Conservation (phyloP, 2,888 invertebrate species). For the Patella ulyssiponensis region DNA sequence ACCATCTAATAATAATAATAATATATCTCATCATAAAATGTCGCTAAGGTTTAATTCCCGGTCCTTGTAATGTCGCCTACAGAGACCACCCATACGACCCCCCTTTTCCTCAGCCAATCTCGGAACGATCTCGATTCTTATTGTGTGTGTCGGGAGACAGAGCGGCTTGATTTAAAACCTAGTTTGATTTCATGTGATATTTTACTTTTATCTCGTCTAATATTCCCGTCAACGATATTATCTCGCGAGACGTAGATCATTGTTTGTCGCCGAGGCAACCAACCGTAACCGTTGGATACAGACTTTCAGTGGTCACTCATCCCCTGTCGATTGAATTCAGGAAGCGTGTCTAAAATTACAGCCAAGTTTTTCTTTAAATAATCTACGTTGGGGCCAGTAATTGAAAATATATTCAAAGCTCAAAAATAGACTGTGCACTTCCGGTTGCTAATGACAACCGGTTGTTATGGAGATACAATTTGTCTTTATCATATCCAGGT, state of each 20-base stretch:
- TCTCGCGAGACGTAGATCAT: conserved; percentile 3
- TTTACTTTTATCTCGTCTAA: conserved; percentile 11
- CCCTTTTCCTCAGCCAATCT: not conserved
- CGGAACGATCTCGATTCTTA: not conserved
- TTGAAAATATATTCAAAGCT: not conserved
- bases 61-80: too few relatives aligned
- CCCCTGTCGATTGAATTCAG: not conserved
- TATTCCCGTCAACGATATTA: not conserved
- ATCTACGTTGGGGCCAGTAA: too few relatives aligned
- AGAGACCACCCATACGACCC: not conserved
- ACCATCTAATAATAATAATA: too few relatives aligned
- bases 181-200: not conserved
- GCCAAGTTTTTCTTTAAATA: too few relatives aligned
- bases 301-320: not conserved
- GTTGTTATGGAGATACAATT: conserved; percentile 11
- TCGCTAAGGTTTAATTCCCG: too few relatives aligned
- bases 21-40: too few relatives aligned
- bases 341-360: too few relatives aligned
- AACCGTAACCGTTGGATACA: not conserved
- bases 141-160: not conserved
- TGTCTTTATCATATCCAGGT: conserved; percentile 1
- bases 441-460: not conserved
- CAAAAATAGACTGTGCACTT: not conserved
- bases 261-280: not conserved
- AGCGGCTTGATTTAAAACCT: not conserved